Conservation (phyloP, 2,888 invertebrate species). For the Gortyna flavago region DNA sequence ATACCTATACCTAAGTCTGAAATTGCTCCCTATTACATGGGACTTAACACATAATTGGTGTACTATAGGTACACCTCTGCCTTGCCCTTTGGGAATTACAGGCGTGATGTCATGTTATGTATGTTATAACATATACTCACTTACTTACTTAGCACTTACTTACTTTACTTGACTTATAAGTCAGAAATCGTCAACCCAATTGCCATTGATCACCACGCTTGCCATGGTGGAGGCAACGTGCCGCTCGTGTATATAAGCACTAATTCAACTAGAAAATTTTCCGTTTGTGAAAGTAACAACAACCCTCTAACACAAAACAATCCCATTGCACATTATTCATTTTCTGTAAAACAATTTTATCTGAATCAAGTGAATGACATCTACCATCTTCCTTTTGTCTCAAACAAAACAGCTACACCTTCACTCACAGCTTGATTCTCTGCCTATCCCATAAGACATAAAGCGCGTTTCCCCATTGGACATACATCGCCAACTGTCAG, state of each 20-base stretch:
- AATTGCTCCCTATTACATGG: too few relatives aligned
- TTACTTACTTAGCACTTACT: too few relatives aligned
- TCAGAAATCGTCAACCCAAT: too few relatives aligned
- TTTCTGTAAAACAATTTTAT: neutral
- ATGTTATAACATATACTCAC: too few relatives aligned
- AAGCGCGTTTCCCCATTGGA: slow-evolving; percentile 55
- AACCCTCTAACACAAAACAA: neutral
- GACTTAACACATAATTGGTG: too few relatives aligned
- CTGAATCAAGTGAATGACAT: neutral
- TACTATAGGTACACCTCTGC: too few relatives aligned
- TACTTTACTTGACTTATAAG: too few relatives aligned
- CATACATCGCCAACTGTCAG: slow-evolving; percentile 69
- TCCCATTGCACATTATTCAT: neutral
- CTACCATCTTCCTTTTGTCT: slow-evolving; percentile 24
- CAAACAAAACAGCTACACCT: slow-evolving; percentile 27
- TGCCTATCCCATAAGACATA: slow-evolving; percentile 47
- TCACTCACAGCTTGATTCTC: slow-evolving; percentile 27
- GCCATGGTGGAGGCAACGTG: too few relatives aligned
- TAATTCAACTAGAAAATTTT: neutral
- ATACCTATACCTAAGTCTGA: too few relatives aligned
- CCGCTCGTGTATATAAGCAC: neutral
- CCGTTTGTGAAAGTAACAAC: neutral
- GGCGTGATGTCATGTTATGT: too few relatives aligned
- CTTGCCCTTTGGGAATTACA: too few relatives aligned
- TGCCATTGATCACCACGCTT: too few relatives aligned